These are phyloP conservation scores for Acanthopleura granulata DNA, from an alignment of 2,888 invertebrate genomes.

Conservation along the genomic window DNA sequence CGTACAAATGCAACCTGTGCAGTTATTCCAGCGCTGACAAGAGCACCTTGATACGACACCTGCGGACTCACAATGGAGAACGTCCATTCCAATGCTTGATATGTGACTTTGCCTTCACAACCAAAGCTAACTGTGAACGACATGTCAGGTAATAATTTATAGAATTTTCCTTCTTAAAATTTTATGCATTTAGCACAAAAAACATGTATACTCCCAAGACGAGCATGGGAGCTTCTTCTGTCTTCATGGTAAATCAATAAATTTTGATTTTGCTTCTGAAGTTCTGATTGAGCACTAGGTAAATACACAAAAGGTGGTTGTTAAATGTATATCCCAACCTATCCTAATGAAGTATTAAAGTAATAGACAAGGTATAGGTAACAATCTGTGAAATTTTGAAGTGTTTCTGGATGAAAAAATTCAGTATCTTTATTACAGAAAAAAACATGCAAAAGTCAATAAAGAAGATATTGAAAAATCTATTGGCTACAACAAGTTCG, in stretches of 20 bases:
- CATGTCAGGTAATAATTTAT: conserved; percentile 76
- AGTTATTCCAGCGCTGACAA: conserved; percentile 90
- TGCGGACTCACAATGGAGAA: conserved; percentile 95
- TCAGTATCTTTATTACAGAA: conserved; percentile 71
- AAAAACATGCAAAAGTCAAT: conserved; percentile 88
- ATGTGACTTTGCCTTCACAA: conserved; percentile 97
- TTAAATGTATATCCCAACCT: too few species aligned
- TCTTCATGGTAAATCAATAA: too few species aligned
- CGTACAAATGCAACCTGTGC: conserved; percentile 94
- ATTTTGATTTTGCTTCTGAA: too few species aligned
- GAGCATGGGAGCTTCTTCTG: too few species aligned
- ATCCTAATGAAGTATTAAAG: too few species aligned
- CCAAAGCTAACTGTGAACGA: conserved; percentile 96
- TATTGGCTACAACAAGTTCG: conserved; percentile 72
- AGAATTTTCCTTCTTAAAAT: too few species aligned
- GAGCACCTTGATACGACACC: conserved; percentile 89
- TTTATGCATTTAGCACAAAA: too few species aligned
- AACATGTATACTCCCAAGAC: too few species aligned
- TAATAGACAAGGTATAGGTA: too few species aligned
- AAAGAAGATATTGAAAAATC: conserved; percentile 90
- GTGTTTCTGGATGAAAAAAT: not conserved
- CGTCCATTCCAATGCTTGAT: conserved; percentile 93
- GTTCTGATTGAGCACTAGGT: too few species aligned
- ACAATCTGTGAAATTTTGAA: too few species aligned
- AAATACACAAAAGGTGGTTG: too few species aligned